Conservation (phyloP, 2,888 invertebrate genomes). For the Coenonympha glycerion region DNA sequence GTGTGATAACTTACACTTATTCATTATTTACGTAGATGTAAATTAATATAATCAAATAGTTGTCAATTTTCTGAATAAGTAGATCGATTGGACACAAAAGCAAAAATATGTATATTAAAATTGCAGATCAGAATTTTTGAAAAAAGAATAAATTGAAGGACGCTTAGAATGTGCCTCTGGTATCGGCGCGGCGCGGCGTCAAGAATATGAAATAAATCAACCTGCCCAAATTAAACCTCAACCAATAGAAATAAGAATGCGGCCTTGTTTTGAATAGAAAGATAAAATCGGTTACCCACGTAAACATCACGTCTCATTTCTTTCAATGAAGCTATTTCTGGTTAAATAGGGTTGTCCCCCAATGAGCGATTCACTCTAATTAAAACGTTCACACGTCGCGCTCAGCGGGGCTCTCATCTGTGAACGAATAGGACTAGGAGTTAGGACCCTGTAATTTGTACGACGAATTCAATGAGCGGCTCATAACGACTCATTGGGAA, state of each 20-base stretch:
- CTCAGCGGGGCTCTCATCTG: slow-evolving; percentile 52
- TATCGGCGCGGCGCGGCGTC: too few species aligned
- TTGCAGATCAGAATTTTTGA: too few species aligned
- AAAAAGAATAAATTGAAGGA: too few species aligned
- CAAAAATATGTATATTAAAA: too few species aligned
- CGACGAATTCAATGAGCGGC: slow-evolving; percentile 28
- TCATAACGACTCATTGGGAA: slow-evolving; percentile 16
- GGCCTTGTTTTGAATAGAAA: neutral
- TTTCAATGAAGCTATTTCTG: slow-evolving; percentile 34
- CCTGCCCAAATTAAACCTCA: neutral
- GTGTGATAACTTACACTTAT: too few species aligned
- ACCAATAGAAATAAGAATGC: too few species aligned
- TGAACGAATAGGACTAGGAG: too few species aligned
- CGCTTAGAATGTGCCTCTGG: too few species aligned
- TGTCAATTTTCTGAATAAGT: too few species aligned
- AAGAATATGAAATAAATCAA: neutral
- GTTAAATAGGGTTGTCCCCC: slow-evolving; percentile 49
- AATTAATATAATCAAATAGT: too few species aligned
- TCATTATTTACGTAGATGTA: too few species aligned
- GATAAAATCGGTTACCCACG: slow-evolving; percentile 12
- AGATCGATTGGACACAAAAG: too few species aligned
- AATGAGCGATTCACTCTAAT: slow-evolving; percentile 51
- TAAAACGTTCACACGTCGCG: slow-evolving; percentile 71
- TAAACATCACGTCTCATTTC: slow-evolving; percentile 13
- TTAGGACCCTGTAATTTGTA: slow-evolving; percentile 30